Base-by-base conservation (phyloP, 1,140 invertebrate species). In the Dufourea novaeangliae region DNA sequence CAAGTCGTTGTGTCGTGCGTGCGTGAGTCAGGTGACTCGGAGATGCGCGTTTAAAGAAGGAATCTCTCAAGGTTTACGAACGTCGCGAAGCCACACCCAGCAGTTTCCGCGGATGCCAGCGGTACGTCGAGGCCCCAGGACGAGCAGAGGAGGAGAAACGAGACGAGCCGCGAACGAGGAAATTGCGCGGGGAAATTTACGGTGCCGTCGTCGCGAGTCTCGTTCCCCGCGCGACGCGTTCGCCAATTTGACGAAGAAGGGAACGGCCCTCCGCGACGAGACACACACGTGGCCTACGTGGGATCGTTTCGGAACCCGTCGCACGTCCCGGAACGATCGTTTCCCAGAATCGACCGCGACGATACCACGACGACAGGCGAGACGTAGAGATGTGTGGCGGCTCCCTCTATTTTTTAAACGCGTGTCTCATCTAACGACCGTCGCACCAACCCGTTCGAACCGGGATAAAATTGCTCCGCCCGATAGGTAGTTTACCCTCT, bases 181-280 rank as follows among this genome's bases (percentile, higher is more conserved):
- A 74, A 74, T 74, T 77, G 64, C 67, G 29, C n/a, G 39, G 22
- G 20, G 62, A 78, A 76, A 78, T 78, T 67, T 75, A 82, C 79
- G 73, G 62, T 7, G 22, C 52, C 44, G 63, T 39, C 75, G 46
- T 56, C 62, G 41, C 66, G 52, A n/a, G n/a, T n/a, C n/a, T n/a
- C n/a, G n/a, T n/a, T n/a, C n/a, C n/a, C n/a, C n/a, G n/a, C n/a
- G n/a, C n/a, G n/a, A n/a, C n/a, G 70, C 61, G 73, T 80, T 64
- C 82, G 80, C 79, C 80, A 83, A 83, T 83, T 82, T 82, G 73
- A 83, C 79, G 80, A 72, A 69, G 46, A 79, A 73, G 67, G 70
- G 67, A 76, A 76, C 72, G 72, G 61, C 62, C 34, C 77, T 37
- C 71, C 14, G 59, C 37, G 32, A 59, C 27, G 77, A 29, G 34